Evolutionary conservation across 2,797 vertebrate species (phyloP).

Genomic region (Chelonia mydas): DNA sequence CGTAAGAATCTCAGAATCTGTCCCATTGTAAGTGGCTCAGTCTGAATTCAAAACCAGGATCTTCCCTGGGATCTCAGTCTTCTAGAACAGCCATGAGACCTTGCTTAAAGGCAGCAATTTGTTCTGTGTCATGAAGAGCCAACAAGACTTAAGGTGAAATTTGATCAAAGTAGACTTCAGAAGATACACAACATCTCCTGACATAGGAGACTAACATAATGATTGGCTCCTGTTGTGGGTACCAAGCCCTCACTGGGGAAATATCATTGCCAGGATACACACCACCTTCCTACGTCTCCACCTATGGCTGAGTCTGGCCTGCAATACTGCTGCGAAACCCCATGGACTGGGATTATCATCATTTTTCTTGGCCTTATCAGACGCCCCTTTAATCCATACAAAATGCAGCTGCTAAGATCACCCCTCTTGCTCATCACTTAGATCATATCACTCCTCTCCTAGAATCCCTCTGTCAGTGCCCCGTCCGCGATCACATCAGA

Average conservation of each 20-base stretch:
- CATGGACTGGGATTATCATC: background rate
- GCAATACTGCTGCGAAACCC: background rate
- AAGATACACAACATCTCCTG: background rate
- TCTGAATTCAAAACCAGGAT: background rate
- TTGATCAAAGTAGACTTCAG: background rate
- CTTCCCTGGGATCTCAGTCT: background rate
- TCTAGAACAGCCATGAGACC: background rate
- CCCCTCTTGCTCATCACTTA: background rate
- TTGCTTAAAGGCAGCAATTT: background rate
- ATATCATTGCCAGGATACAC: background rate
- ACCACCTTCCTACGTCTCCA: background rate
- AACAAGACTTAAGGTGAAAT: background rate
- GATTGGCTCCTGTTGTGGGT: background rate
- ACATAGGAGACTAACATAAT: background rate
- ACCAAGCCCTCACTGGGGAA: background rate
- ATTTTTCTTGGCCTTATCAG: background rate
- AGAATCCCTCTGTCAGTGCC: background rate
- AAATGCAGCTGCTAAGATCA: background rate
- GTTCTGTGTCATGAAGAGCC: background rate
- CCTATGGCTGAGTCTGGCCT: background rate
- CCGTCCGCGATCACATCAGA: background rate
- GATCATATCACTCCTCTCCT: background rate
- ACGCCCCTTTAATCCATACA: background rate
- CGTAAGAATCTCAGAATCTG: background rate
- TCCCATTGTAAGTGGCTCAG: background rate